Evolutionary conservation across 2,113 vertebrate species (phyloP), one percentile per base, ranked within the genome.

Genomic region (Lepus americanus): DNA sequence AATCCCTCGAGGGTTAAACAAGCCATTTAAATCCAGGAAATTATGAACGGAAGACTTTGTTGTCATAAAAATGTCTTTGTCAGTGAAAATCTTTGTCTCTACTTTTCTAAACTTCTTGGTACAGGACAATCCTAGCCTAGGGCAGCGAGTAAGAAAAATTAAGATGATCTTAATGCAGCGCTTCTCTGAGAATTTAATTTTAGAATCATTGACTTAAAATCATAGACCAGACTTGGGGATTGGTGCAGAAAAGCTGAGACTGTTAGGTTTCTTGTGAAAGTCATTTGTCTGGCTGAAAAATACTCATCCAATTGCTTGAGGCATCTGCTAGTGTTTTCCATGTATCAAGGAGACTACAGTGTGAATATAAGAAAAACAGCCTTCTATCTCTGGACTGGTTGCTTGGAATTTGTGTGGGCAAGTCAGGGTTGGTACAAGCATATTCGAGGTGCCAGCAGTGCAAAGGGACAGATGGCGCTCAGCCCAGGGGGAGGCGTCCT

Each of bases 111-210:
- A 80, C 44, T 80, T 70, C 13, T 95, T 89, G 59, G 13, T 33
- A 70, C 10, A 79, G 31, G 44, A 84, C 83, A 87, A 89, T 92
- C 66, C 61, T 92, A 61, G 13, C 64, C 20, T 87, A 36, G 13
- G 39, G 11, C 61, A 55, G 64, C 22, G 86, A 81, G 31, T n/a
- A 66, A 84, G 51, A 29, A 95, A 70, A 95, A 78, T 84, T 91
- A 78, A 92, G 19, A 79, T 76, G 70, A 59, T 84, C 31, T 82
- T 49, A 39, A 51, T 53, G 6, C 12, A 74, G 5, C 59, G 17
- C 49, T 70, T 82, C 25, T 83, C 55, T 70, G 49, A 82, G 29
- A 76, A 96, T 69, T 96, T 95, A 22, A 80, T 70, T 93, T 83
- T 93, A 84, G 59, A 9, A 51, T 79, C 9, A 27, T 27, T 88